Conservation (phyloP, 2,797 vertebrate species). For the Mastacembelus armatus region DNA sequence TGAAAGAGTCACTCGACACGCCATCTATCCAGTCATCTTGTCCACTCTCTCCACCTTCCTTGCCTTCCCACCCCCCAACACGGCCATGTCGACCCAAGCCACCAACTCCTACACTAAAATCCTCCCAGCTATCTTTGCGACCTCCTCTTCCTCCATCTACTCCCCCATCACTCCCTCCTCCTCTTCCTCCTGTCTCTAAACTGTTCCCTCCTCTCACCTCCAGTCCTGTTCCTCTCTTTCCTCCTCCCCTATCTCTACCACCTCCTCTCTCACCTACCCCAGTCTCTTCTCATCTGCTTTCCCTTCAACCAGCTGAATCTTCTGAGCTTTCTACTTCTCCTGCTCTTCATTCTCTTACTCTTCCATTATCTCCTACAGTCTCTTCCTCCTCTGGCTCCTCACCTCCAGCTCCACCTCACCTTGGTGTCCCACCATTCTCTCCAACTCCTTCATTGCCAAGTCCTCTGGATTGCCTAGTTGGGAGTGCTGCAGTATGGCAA, state of each 20-base stretch:
- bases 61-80: slow-evolving; percentile 30
- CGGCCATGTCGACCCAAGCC: slow-evolving; percentile 68
- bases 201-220: slow-evolving; percentile 42
- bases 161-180: slow-evolving; percentile 36
- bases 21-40: slow-evolving; percentile 27
- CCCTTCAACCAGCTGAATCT: slow-evolving; percentile 30
- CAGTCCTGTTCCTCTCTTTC: slow-evolving; percentile 18
- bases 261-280: slow-evolving; percentile 49
- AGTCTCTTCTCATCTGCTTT: background rate
- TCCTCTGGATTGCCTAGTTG: slow-evolving; percentile 87
- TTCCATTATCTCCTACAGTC: slow-evolving; percentile 12
- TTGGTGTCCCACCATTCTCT: slow-evolving; percentile 54
- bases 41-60: slow-evolving; percentile 21
- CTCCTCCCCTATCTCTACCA: slow-evolving; percentile 43
- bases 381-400: background rate
- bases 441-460: slow-evolving; percentile 72
- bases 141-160: slow-evolving; percentile 51
- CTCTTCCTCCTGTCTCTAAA: slow-evolving; percentile 25
- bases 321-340: slow-evolving; percentile 24
- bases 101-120: slow-evolving; percentile 30
- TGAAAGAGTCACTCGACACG: slow-evolving; percentile 38
- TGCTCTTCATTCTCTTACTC: slow-evolving; percentile 4
- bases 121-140: slow-evolving; percentile 56
- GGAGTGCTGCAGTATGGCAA: slow-evolving; percentile 90
- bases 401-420: slow-evolving; percentile 17